Base-by-base conservation (phyloP, 2,113 vertebrate genomes). In the Pungitius pungitius region DNA sequence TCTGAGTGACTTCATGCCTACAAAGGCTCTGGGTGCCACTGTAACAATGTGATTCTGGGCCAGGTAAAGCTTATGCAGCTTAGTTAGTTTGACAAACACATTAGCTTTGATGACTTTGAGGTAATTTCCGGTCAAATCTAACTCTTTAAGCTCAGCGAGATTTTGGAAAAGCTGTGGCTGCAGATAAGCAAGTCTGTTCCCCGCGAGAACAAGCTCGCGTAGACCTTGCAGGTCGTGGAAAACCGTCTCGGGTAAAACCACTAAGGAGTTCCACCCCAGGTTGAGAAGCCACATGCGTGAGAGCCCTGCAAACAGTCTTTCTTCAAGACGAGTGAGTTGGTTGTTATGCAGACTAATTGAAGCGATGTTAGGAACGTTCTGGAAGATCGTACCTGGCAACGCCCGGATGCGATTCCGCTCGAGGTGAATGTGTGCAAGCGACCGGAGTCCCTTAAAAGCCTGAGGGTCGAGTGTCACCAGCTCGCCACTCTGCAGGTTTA, bases 11-110 rank as follows among this genome's bases (percentile, higher is more conserved):
- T 95, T 97, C 95, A 98, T 94, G 69, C 96, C 95, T 55, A 94
- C 26, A 84, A 99, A 99, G 27, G 97, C 96, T 0, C 96, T 94
- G 0, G 96, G 95, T 0, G 94, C 95, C 1, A 99, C 93, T 0
- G 96, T 93, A 0, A 84, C 85, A 54, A 99, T 96, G 62, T 95
- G 95, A 85, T 99, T 99, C 79, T 95, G 95, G 71, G 93, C 94
- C 85, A 99, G 92, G 77, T 98, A 97, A 33, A 99, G 95, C 86
- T 99, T 99, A 86, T 97, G 96, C 4, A 99, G 93, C 87, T 96
- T 95, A 27, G 93, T 93, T 47, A 98, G 92, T 86, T 95, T 95
- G 22, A 92, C 67, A 0, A 99, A 99, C 61, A 99, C 92, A 12
- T 96, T 95, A 26, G 94, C 92, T 89, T 98, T 98, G 84, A 99